Conservation (phyloP, 2,113 vertebrate genomes). For the Larimichthys polyactis region DNA sequence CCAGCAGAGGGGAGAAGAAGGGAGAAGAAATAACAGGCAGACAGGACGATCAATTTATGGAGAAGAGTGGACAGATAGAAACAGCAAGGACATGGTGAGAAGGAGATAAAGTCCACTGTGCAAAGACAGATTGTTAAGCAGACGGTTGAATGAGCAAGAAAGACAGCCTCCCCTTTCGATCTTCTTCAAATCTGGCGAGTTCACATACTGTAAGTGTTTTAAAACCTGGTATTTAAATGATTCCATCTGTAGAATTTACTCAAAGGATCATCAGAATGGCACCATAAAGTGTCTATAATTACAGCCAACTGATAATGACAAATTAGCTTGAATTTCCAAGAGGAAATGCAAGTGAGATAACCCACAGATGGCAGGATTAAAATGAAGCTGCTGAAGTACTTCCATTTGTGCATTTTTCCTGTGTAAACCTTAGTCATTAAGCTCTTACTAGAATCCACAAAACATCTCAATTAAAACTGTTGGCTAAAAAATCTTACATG, state of each 20-base stretch:
- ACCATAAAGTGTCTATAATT: constrained; percentile 65
- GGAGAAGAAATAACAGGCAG: neutral
- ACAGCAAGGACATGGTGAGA: neutral
- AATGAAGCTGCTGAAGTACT: constrained; percentile 43
- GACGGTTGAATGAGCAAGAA: constrained; percentile 7
- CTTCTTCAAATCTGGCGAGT: constrained; percentile 40
- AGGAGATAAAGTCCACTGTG: neutral
- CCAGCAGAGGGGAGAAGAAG: constrained; percentile 18
- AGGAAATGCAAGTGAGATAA: constrained; percentile 61
- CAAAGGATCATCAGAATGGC: constrained; percentile 62
- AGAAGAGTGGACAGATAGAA: constrained; percentile 6
- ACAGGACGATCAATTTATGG: constrained; percentile 27
- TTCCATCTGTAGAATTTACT: constrained; percentile 69
- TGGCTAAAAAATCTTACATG: neutral
- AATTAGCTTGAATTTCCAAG: constrained; percentile 65
- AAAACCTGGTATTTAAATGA: constrained; percentile 60
- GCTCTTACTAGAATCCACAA: constrained; percentile 18
- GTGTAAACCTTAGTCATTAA: constrained; percentile 34
- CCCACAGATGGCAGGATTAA: constrained; percentile 67
- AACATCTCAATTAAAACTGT: constrained; percentile 9
- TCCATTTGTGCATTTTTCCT: constrained; percentile 49
- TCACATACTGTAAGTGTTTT: constrained; percentile 61
- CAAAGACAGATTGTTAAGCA: constrained; percentile 11
- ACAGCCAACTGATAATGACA: constrained; percentile 67
- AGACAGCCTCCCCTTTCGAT: neutral